phyloP scores from a whole-genome alignment of 2,113 vertebrate genomes.

The Euleptes europaea region DNA sequence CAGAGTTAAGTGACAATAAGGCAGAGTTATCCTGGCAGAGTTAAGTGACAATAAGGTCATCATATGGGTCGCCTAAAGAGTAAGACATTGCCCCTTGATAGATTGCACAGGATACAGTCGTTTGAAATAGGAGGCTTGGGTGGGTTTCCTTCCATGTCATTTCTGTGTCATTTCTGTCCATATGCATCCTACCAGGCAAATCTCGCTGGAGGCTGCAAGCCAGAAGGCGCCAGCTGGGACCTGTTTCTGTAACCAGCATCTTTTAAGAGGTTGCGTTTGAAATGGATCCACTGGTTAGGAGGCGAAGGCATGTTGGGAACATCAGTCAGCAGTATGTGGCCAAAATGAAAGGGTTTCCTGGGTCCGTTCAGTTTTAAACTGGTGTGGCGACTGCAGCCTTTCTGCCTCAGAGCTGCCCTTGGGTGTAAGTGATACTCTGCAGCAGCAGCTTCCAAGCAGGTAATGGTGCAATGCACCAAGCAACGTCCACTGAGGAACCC shows the following conservation, averaged over 20 bases:
- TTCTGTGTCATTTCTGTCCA: background rate
- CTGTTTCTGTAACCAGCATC: background rate
- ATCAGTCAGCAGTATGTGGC: background rate
- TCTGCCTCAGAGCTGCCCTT: background rate
- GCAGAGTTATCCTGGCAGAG: too few species aligned
- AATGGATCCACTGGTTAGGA: background rate
- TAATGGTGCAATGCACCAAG: slow-evolving; percentile 15
- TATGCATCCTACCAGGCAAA: background rate
- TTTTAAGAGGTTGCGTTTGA: background rate
- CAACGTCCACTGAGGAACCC: background rate
- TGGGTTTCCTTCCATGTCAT: background rate
- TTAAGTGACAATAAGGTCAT: background rate
- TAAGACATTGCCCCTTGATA: background rate
- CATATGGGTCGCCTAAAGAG: background rate
- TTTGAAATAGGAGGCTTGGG: background rate
- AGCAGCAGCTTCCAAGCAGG: background rate
- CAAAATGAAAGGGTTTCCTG: background rate
- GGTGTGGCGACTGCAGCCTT: background rate
- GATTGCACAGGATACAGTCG: background rate
- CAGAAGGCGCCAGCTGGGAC: background rate
- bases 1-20: too few species aligned
- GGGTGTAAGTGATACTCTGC: background rate
- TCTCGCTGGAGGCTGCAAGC: background rate
- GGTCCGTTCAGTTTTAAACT: background rate
- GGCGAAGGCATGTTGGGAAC: background rate